Evolutionary conservation across 2,113 vertebrate species (phyloP).

Genomic region (Eidolon helvum): DNA sequence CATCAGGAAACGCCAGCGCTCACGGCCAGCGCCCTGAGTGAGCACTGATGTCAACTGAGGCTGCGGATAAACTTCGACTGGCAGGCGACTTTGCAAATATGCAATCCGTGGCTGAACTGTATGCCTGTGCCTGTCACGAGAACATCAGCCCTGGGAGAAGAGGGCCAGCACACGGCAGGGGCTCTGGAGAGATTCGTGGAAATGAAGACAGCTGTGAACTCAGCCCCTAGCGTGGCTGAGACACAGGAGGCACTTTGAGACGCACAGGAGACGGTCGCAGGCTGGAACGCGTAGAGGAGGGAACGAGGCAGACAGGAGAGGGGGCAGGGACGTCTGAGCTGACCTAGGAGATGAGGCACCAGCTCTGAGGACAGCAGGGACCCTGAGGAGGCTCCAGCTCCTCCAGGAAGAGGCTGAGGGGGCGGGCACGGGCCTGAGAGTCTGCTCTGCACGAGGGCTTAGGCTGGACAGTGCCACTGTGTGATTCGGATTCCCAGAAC

Average conservation of each 20-base stretch:
- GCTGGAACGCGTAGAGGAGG: background rate
- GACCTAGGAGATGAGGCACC: background rate
- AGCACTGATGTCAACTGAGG: no score
- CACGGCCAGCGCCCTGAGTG: no score
- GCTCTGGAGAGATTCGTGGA: background rate
- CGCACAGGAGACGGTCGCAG: rapidly evolving
- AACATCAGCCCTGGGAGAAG: background rate
- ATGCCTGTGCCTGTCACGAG: background rate
- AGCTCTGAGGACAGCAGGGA: no score
- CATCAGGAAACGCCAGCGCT: no score
- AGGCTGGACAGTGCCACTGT: background rate
- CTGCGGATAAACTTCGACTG: no score
- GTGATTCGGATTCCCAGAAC: background rate
- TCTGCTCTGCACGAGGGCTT: background rate
- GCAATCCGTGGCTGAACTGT: no score
- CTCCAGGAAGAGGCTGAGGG: background rate
- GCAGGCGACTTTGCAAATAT: background rate
- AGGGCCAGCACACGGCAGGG: background rate
- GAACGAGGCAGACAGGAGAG: background rate
- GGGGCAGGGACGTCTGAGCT: background rate
- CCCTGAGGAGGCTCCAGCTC: background rate
- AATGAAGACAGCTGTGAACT: background rate
- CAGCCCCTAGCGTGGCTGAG: rapidly evolving
- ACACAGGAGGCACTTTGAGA: background rate
- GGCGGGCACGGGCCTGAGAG: no score